Evolutionary conservation across 2,888 invertebrate genomes (phyloP).

Genomic region (Ypsolopha sequella): DNA sequence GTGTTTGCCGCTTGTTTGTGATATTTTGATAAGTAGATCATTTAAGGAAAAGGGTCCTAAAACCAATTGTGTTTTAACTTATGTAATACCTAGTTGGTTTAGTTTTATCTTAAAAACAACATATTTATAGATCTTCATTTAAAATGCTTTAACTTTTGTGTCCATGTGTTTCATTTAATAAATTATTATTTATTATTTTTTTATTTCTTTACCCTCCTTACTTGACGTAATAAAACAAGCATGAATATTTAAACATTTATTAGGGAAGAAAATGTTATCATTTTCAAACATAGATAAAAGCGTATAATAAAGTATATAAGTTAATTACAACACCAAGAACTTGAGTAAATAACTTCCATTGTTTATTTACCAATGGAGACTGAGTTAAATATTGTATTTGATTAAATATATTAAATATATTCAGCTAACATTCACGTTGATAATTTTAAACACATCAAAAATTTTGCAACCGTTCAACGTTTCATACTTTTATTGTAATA

Average conservation of each 20-base stretch:
- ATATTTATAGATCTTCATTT: no score
- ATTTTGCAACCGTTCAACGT: background rate
- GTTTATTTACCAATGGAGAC: background rate
- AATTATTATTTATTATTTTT: slow-evolving; percentile 2
- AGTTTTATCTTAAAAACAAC: no score
- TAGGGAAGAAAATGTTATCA: slow-evolving; percentile 61
- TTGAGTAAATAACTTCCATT: background rate
- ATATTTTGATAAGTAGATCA: no score
- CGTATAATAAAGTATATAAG: slow-evolving; percentile 1
- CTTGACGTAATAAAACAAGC: slow-evolving; percentile 20
- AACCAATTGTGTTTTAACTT: no score
- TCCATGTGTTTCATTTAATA: slow-evolving; percentile 5
- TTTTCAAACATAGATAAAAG: slow-evolving; percentile 13
- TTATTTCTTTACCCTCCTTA: background rate
- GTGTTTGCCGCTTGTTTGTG: no score
- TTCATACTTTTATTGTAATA: no score
- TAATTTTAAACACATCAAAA: background rate
- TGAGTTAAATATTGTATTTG: no score
- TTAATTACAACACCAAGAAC: background rate
- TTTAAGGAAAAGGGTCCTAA: no score
- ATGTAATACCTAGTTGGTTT: no score
- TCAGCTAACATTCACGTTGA: background rate
- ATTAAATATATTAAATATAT: background rate
- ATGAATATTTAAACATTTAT: slow-evolving; percentile 53
- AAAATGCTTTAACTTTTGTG: slow-evolving; percentile 9